A percentile compares a stretch with the other conserved stretches of the same genome.
phyloP scores from a whole-genome alignment of 2,113 vertebrate genomes.

The Vulpes vulpes region DNA sequence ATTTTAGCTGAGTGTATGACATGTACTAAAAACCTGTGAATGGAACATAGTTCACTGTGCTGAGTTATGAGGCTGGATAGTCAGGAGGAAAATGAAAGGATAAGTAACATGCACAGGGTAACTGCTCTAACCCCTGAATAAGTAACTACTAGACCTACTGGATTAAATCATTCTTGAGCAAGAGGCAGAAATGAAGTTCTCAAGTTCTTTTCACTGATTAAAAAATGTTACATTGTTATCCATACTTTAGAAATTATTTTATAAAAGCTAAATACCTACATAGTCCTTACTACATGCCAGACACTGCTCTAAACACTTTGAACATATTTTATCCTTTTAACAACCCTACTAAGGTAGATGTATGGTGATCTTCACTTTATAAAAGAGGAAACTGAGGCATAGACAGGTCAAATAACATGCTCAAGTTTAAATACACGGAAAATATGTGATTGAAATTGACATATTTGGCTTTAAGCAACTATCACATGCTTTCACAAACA shows the following conservation, averaged over 20 bases:
- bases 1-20: background rate
- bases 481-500: background rate
- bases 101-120: background rate
- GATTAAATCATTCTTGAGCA: background rate
- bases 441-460: background rate
- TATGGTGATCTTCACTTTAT: background rate
- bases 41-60: background rate
- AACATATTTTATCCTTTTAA: constrained; percentile 7
- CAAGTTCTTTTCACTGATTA: background rate
- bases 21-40: background rate
- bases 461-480: background rate
- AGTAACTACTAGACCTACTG: background rate
- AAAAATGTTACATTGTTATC: constrained; percentile 3
- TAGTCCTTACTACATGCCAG: background rate
- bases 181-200: background rate
- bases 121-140: background rate
- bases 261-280: background rate
- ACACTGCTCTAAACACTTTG: background rate
- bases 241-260: constrained; percentile 28
- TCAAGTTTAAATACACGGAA: background rate
- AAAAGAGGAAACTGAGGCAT: background rate
- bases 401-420: background rate
- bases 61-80: background rate
- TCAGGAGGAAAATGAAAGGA: background rate
- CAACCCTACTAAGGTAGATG: background rate